Conservation (phyloP, 1,140 invertebrate species). For the Mya arenaria region DNA sequence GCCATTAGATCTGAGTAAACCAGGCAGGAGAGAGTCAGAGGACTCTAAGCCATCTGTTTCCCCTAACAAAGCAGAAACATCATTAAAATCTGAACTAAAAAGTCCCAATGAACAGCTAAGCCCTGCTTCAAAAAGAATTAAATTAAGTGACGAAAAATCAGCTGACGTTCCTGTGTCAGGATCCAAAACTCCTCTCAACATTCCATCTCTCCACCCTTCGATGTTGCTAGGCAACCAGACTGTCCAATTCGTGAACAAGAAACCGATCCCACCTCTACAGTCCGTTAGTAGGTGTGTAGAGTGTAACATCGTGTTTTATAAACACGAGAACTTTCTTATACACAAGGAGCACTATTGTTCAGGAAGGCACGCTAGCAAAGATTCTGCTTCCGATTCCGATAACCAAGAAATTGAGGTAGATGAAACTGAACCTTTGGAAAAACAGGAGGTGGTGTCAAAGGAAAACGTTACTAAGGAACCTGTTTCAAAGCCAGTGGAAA, state of each 20-base stretch:
- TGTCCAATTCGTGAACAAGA: constrained; percentile 56
- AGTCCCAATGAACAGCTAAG: constrained; percentile 12
- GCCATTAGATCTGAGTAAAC: constrained; percentile 70
- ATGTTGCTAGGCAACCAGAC: constrained; percentile 44
- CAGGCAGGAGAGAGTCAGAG: constrained; percentile 50
- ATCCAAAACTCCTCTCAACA: constrained; percentile 42
- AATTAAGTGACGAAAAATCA: neutral
- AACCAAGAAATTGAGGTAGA: constrained; percentile 32
- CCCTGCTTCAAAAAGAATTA: constrained; percentile 17
- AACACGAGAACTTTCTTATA: constrained; percentile 95
- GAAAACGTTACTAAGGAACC: neutral
- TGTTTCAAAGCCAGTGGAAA: neutral
- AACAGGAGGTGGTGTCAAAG: neutral
- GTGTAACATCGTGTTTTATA: constrained; percentile 98
- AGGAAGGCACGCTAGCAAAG: constrained; percentile 79
- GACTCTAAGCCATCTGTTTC: neutral
- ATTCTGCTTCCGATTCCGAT: constrained; percentile 48
- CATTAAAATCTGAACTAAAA: constrained; percentile 32
- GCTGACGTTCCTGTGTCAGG: neutral
- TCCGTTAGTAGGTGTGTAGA: constrained; percentile 94
- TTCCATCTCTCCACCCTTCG: constrained; percentile 45
- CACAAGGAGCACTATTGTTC: constrained; percentile 98
- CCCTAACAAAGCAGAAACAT: neutral
- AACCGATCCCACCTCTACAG: constrained; percentile 70
- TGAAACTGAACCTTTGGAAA: neutral